A percentile compares a stretch with the other conserved stretches of the same genome.
phyloP scores from a whole-genome alignment of 2,113 vertebrate genomes.

The Protobothrops flavoviridis region DNA sequence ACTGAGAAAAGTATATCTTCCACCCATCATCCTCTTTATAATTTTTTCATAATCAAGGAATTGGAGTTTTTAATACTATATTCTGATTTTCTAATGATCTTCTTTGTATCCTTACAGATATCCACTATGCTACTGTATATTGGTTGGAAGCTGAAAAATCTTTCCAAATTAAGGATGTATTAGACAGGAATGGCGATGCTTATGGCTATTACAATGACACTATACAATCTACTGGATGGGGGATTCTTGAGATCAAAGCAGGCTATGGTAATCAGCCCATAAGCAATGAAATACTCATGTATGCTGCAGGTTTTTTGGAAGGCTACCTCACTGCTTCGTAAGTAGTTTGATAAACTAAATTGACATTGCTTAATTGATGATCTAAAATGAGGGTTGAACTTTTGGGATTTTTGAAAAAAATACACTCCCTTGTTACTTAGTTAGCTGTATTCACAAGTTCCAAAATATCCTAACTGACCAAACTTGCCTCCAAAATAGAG shows the following conservation, averaged over 20 bases:
- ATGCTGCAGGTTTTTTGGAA: constrained; percentile 85
- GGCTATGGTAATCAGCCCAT: constrained; percentile 78
- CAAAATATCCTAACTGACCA: neutral
- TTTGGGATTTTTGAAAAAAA: neutral
- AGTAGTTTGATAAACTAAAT: constrained; percentile 61
- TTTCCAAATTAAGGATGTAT: constrained; percentile 69
- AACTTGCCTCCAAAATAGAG: neutral
- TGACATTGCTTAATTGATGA: neutral
- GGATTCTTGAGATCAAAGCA: constrained; percentile 83
- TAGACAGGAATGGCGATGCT: constrained; percentile 80
- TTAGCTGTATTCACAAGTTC: neutral
- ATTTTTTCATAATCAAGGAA: neutral
- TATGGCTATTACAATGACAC: constrained; percentile 87
- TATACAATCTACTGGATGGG: constrained; percentile 81
- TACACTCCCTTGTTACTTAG: neutral
- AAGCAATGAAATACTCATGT: constrained; percentile 80
- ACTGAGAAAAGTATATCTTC: neutral
- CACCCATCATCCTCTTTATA: neutral
- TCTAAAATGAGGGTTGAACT: neutral
- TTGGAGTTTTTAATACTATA: neutral
- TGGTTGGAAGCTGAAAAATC: constrained; percentile 75
- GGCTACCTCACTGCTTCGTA: constrained; percentile 88
- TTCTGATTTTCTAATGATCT: neutral
- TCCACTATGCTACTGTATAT: constrained; percentile 77
- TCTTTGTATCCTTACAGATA: constrained; percentile 45